Base-by-base conservation (phyloP, 2,888 invertebrate species). In the Tetragonula carbonaria region DNA sequence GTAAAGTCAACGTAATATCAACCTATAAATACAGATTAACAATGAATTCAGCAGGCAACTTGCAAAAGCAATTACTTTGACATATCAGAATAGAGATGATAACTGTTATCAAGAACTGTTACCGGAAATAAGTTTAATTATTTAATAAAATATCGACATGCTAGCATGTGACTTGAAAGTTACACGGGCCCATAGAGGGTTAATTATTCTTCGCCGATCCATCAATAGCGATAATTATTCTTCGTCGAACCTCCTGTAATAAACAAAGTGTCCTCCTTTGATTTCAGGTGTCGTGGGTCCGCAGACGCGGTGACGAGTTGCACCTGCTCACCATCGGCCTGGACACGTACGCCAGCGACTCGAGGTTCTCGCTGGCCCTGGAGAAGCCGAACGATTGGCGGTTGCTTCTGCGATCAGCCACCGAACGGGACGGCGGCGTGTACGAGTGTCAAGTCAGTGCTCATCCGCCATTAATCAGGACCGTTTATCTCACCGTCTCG, bases 381-480 rank as follows among this genome's bases (percentile, higher is more conserved):
- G 96, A 96, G 90, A 96, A 96, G 80, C 97, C 97, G 14, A 97
- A 97, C 92, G 96, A 97, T 93, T 97, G 97, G 97, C 96, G 97
- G 86, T 95, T 97, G 81, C 96, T 96, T 86, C 96, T 97, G 78
- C 96, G 96, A 93, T 97, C 96, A 93, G 96, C 97, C 86, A 97
- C 96, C 81, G 97, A 97, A 92, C 95, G 97, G 78, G 97, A 97
- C 92, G 96, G 97, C 86, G 97, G 97, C n/a, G 96, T 96, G 90
- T 97, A 97, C 94, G 97, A 97, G 94, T 97, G 97, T 91, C 97
- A 97, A 95, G 97, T 97, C 87, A 97, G 97, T n/a, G 96, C 97
- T 28, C 97, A 97, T 94, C 97, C 97, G 14, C 97, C 97, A 16
- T 94, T 97, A 80, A 96, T 97, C 86, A 95, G 97, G 90, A 95